These are phyloP conservation scores for Tricholauxania praeusta DNA, from an alignment of 2,888 invertebrate genomes.

Conservation along the genomic window DNA sequence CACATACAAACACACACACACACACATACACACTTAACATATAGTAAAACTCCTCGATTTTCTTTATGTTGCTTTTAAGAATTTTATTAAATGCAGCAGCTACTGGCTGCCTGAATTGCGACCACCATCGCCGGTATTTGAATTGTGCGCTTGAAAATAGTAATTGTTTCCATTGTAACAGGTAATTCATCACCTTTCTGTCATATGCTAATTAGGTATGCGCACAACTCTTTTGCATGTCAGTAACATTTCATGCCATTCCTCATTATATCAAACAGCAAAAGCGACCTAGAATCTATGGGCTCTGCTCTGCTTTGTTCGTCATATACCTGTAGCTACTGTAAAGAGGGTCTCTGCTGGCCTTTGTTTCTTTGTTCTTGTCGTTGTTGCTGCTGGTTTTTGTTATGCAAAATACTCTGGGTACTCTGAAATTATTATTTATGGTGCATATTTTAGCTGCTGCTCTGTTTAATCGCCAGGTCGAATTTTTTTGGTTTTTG, in stretches of 20 bases:
- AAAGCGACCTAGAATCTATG: too few species aligned
- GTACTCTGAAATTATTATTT: slow-evolving; percentile 18
- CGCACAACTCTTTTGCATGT: slow-evolving; percentile 33
- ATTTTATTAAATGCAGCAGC: background rate
- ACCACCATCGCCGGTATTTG: background rate
- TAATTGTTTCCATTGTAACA: slow-evolving; percentile 39
- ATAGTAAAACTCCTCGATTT: background rate
- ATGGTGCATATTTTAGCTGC: slow-evolving; percentile 24
- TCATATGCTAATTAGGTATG: slow-evolving; percentile 39
- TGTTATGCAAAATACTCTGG: slow-evolving; percentile 14
- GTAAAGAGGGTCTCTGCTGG: background rate
- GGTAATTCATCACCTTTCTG: slow-evolving; percentile 42
- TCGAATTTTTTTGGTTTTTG: background rate
- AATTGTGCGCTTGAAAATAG: slow-evolving; percentile 31
- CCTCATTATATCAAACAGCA: background rate
- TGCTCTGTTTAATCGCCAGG: too few species aligned
- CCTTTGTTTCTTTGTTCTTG: background rate
- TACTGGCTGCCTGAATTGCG: background rate
- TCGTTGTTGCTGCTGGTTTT: slow-evolving; percentile 7
- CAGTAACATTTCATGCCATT: slow-evolving; percentile 8
- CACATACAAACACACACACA: background rate
- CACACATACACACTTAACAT: background rate
- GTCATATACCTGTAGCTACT: slow-evolving; percentile 15
- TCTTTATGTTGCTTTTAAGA: background rate
- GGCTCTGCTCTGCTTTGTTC: background rate